These are phyloP conservation scores for Philonicus albiceps DNA, from an alignment of 2,888 invertebrate genomes.

Conservation along the genomic window DNA sequence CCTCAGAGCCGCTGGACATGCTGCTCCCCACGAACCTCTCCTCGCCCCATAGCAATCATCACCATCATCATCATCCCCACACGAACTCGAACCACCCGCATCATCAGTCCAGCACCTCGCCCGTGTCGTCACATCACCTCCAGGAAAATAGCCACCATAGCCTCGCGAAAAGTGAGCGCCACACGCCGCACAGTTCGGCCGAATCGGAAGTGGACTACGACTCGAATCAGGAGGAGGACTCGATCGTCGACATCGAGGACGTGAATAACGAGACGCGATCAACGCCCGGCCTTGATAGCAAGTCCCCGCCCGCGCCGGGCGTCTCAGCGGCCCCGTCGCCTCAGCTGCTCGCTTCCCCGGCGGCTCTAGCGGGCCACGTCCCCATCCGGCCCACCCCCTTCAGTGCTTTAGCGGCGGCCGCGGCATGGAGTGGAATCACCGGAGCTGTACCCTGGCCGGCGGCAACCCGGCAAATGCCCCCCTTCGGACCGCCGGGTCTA, in stretches of 20 bases:
- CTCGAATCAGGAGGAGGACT: conserved; percentile 65
- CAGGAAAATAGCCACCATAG: conserved; percentile 52
- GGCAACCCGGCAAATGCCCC: conserved; percentile 68
- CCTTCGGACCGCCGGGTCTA: conserved; percentile 69
- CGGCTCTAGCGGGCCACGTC: conserved; percentile 65
- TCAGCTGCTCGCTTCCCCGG: conserved; percentile 58
- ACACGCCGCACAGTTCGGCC: conserved; percentile 62
- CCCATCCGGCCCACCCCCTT: conserved; percentile 81
- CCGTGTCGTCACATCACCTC: conserved; percentile 49
- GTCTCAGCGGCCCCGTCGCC: conserved; percentile 51
- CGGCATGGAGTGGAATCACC: conserved; percentile 70
- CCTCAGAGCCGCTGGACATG: conserved; percentile 50
- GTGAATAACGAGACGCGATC: conserved; percentile 68
- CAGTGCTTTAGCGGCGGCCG: conserved; percentile 76
- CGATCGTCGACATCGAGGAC: conserved; percentile 83
- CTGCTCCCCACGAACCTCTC: conserved; percentile 60
- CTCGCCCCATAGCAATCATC: conserved; percentile 51
- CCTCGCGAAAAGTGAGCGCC: conserved; percentile 60
- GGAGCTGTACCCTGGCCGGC: conserved; percentile 68
- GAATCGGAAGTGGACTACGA: conserved; percentile 64
- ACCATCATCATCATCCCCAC: conserved; percentile 51
- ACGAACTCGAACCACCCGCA: conserved; percentile 43
- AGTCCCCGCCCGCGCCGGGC: conserved; percentile 56
- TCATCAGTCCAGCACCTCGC: conserved; percentile 44
- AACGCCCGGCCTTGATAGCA: conserved; percentile 61